Evolutionary conservation across 53 echinoderm and acorn worm genomes (phyloP).

Genomic region (Crossaster papposus): DNA sequence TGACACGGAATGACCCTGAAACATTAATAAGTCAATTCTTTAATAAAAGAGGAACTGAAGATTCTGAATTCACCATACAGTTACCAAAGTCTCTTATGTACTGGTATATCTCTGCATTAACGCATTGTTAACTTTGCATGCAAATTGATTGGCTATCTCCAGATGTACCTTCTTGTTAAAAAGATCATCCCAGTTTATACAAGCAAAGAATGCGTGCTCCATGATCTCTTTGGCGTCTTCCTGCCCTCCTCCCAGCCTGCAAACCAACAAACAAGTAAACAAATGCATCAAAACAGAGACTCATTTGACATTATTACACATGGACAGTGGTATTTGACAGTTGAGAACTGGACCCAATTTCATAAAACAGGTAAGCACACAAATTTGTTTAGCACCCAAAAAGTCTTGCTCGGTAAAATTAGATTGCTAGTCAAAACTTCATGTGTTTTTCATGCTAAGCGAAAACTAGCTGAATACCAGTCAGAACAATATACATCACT

Average conservation of each 20-base stretch:
- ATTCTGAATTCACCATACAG: too few species aligned
- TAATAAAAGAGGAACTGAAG: too few species aligned
- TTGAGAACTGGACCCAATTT: background rate
- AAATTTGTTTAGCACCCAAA: too few species aligned
- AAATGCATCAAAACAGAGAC: background rate
- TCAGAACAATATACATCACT: too few species aligned
- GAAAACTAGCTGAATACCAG: too few species aligned
- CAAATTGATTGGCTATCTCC: background rate
- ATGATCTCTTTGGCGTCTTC: constrained; percentile 96
- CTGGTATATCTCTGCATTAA: background rate
- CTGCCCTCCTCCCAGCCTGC: constrained; percentile 87
- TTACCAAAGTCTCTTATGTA: too few species aligned
- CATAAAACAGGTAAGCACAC: too few species aligned
- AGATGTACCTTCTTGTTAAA: constrained; percentile 80
- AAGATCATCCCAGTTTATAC: constrained; percentile 93
- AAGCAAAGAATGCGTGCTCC: constrained; percentile 88
- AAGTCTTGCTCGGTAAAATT: too few species aligned
- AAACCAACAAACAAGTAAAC: background rate
- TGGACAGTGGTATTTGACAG: background rate
- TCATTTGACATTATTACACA: background rate
- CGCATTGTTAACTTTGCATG: background rate
- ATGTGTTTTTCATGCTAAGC: too few species aligned
- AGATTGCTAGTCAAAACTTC: too few species aligned
- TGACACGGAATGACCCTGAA: too few species aligned
- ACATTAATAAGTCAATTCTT: too few species aligned